These are phyloP conservation scores for Melanotaenia trifasciata DNA, from an alignment of 2,797 vertebrate species.

Conservation along the genomic window DNA sequence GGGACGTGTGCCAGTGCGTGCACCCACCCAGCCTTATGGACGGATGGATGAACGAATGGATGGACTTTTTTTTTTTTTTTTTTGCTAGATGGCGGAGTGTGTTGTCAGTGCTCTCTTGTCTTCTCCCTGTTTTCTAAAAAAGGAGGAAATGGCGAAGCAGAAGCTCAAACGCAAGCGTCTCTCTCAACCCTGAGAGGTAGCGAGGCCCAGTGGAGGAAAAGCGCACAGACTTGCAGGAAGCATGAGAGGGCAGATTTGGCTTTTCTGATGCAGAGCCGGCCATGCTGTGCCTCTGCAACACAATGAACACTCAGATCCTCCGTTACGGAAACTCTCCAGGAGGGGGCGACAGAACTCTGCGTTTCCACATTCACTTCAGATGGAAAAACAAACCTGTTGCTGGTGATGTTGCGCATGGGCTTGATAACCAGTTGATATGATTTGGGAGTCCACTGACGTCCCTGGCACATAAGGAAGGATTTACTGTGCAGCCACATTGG, in stretches of 20 bases:
- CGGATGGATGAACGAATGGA: constrained; percentile 42
- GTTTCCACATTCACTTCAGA: constrained; percentile 63
- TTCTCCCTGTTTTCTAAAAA: constrained; percentile 81
- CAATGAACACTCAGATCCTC: constrained; percentile 64
- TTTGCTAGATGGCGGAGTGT: constrained; percentile 46
- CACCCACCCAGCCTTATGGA: constrained; percentile 41
- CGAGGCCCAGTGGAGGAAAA: constrained; percentile 44
- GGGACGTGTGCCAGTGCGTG: constrained; percentile 42
- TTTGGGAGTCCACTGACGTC: constrained; percentile 65
- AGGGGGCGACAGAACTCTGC: constrained; percentile 58
- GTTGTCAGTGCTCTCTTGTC: constrained; percentile 71
- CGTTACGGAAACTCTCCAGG: constrained; percentile 59
- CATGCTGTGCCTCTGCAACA: constrained; percentile 46
- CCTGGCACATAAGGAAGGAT: constrained; percentile 74
- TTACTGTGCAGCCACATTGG: constrained; percentile 53
- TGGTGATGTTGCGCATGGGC: constrained; percentile 38
- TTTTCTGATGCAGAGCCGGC: constrained; percentile 44
- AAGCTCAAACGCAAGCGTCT: constrained; percentile 84
- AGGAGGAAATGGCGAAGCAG: constrained; percentile 84
- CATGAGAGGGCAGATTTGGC: constrained; percentile 39
- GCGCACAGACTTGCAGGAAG: constrained; percentile 47
- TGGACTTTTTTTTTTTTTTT: constrained; percentile 39
- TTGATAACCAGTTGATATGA: constrained; percentile 38
- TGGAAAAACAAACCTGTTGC: constrained; percentile 38
- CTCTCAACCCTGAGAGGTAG: constrained; percentile 80